phyloP scores from a whole-genome alignment of 1,140 invertebrate species.

The Drosophila burlai region DNA sequence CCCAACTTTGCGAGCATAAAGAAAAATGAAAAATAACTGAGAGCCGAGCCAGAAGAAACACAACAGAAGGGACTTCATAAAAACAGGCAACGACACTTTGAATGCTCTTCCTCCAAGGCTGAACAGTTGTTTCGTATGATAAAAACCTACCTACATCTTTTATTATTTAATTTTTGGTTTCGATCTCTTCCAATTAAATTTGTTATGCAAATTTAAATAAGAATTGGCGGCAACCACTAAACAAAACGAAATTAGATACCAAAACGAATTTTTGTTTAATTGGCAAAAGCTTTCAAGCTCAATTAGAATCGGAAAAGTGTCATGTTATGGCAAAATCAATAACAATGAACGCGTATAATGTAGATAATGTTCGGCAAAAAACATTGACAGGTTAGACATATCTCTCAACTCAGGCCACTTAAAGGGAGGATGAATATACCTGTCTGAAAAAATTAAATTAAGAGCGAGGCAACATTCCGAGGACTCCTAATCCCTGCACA shows the following conservation, averaged over 20 bases:
- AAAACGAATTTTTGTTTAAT: background rate
- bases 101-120: background rate
- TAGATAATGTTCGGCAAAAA: background rate
- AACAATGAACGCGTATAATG: background rate
- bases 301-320: constrained; percentile 5
- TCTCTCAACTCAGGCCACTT: background rate
- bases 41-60: constrained; percentile 16
- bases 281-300: constrained; percentile 6
- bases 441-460: background rate
- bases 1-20: constrained; percentile 56
- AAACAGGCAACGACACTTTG: constrained; percentile 16
- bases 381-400: background rate
- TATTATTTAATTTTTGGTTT: background rate
- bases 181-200: background rate
- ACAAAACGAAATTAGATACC: background rate
- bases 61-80: constrained; percentile 15
- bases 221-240: background rate
- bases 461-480: constrained; percentile 5
- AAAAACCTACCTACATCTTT: background rate
- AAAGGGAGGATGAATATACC: background rate
- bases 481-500: constrained; percentile 29
- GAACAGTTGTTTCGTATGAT: background rate
- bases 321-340: constrained; percentile 3
- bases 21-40: constrained; percentile 65
- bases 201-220: background rate